Evolutionary conservation across 2,888 invertebrate genomes (phyloP).

Genomic region (Gisinianus flammeolus): DNA sequence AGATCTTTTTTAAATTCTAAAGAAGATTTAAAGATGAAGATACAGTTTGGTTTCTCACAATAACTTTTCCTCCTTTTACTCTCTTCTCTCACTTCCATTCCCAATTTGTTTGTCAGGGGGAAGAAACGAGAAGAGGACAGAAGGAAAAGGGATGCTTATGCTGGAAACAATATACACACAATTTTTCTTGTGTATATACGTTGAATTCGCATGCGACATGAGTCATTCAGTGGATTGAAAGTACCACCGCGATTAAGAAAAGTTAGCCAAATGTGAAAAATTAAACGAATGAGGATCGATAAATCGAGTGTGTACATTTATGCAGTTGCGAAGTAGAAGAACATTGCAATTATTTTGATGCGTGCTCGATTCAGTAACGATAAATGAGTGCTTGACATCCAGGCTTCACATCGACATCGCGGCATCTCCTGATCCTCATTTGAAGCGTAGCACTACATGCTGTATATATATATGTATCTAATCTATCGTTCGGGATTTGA

Average conservation of each 20-base stretch:
- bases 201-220: neutral
- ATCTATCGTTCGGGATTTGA: neutral
- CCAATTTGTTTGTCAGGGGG: no score
- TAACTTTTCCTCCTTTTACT: neutral
- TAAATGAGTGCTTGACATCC: constrained; percentile 20
- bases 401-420: neutral
- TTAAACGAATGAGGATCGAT: neutral
- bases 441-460: no score
- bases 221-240: neutral
- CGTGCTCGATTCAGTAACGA: neutral
- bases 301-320: neutral
- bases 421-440: neutral
- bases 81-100: no score
- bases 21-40: neutral
- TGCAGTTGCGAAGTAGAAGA: neutral
- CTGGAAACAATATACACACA: neutral
- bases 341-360: neutral
- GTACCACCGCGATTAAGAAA: neutral
- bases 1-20: neutral
- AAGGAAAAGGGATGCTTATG: neutral
- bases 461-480: no score
- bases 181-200: neutral
- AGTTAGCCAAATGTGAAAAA: neutral
- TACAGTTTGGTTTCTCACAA: neutral
- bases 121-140: no score